Conservation (phyloP, 2,113 vertebrate species). For the Poecile atricapillus region DNA sequence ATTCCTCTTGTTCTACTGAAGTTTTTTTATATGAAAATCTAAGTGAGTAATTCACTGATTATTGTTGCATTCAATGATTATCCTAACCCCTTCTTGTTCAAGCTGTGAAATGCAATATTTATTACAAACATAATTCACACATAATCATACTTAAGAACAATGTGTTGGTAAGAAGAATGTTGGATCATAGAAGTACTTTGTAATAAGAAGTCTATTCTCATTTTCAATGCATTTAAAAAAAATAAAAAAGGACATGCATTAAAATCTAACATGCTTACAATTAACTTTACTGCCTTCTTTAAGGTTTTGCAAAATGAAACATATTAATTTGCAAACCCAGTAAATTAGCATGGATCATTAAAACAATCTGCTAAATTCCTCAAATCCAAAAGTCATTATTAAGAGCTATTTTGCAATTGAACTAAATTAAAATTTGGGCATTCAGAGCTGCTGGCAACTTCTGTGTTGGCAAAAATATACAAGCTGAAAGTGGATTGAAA, state of each 20-base stretch:
- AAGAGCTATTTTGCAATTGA: not conserved
- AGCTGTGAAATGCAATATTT: not conserved
- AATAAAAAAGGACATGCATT: not conserved
- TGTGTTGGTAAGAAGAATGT: not conserved
- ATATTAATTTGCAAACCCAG: not conserved
- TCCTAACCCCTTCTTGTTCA: not conserved
- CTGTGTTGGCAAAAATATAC: not conserved
- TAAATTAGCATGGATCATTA: not conserved
- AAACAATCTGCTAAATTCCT: not conserved
- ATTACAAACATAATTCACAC: not conserved
- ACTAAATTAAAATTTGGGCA: not conserved
- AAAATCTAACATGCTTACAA: not conserved
- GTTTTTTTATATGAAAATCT: not conserved
- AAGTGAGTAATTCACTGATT: not conserved
- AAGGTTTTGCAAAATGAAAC: not conserved
- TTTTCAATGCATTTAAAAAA: not conserved
- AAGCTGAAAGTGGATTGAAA: not conserved
- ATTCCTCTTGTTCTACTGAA: not conserved
- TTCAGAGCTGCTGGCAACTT: not conserved
- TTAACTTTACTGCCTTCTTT: not conserved
- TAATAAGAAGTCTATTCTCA: not conserved
- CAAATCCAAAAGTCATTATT: not conserved
- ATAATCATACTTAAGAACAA: not conserved
- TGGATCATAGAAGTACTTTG: not conserved
- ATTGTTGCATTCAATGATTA: not conserved